Evolutionary conservation across 2,797 vertebrate genomes (phyloP), one percentile per base, ranked within the genome.

Genomic region (Hippocampus kuda): DNA sequence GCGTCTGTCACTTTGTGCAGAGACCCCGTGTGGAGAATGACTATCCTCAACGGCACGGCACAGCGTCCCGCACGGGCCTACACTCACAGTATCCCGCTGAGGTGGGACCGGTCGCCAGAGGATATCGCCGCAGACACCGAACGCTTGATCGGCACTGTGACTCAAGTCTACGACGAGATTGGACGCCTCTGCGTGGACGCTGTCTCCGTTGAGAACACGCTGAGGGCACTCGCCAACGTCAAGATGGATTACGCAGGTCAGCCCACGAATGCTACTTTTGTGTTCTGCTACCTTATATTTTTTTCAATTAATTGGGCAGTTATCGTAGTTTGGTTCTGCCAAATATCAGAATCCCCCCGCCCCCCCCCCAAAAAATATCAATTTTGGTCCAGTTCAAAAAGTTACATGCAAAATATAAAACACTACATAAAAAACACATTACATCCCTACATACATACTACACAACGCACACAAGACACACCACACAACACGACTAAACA

Each of bases 71-170:
- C 82, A 77, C 79, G 80, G 46, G 74, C 81, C 69, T 85, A 84
- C 80, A 91, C 88, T 30, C 89, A 75, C 72, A 85, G 15, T 69
- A 93, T 90, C 72, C 53, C 89, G 1, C 86, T 94, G 78, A 90
- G 89, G 73, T 99, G 96, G 96, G 92, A 98, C 81, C 84, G 97
- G 75, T 91, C 90, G 51, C 93, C 96, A n/a, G 92, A 92, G 10
- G 90, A 94, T 79, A 96, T 96, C 70, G 85, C 79, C 77, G 78
- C 79, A 59, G 84, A 74, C 72, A 92, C 94, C 0, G 93, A 95
- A 61, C 84, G 84, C 30, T 82, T 99, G 60, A 94, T 97, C 38
- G 82, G 73, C 69, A 91, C 91, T 83, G 92, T 94, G 16, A 93
- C 93, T 68, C 83, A 87, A 56, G 90, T 92, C 12, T 96, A 95